A percentile compares a stretch with the other conserved stretches of the same genome.
These are phyloP conservation scores for Cochlearius cochlearius DNA, from an alignment of 2,113 vertebrate genomes.

Conservation along the genomic window DNA sequence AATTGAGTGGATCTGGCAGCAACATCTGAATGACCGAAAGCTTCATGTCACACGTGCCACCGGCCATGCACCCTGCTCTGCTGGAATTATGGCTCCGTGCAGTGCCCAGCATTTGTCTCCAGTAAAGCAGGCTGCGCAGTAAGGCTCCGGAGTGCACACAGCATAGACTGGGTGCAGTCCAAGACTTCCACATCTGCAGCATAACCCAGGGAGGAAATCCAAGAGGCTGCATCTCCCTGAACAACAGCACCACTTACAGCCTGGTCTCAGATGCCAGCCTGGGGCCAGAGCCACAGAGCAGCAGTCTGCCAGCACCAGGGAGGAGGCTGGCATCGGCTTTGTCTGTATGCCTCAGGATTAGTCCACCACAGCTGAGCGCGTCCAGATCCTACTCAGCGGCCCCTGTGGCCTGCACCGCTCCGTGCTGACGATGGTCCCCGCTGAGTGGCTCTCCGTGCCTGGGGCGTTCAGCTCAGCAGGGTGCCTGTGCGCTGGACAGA, in stretches of 20 bases:
- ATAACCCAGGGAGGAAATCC: background rate
- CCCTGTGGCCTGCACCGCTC: background rate
- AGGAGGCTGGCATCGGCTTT: background rate
- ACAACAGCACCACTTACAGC: conserved; percentile 2
- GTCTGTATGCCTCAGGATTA: background rate
- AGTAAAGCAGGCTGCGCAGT: background rate
- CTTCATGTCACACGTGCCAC: background rate
- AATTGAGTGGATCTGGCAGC: background rate
- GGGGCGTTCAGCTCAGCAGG: background rate
- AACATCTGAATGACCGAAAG: background rate
- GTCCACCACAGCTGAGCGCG: background rate
- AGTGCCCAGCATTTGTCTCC: background rate
- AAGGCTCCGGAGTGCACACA: fast-evolving
- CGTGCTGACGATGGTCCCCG: background rate
- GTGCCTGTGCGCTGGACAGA: background rate
- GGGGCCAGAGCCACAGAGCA: background rate
- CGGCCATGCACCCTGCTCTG: background rate
- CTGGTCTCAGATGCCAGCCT: background rate
- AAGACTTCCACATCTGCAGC: background rate
- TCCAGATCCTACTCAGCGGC: background rate
- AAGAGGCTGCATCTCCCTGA: background rate
- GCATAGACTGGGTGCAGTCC: background rate
- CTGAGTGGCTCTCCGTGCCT: background rate
- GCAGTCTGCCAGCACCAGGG: background rate
- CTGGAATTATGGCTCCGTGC: background rate